Evolutionary conservation across 2,797 vertebrate species (phyloP).

Genomic region (Micropoecilia bifurca): DNA sequence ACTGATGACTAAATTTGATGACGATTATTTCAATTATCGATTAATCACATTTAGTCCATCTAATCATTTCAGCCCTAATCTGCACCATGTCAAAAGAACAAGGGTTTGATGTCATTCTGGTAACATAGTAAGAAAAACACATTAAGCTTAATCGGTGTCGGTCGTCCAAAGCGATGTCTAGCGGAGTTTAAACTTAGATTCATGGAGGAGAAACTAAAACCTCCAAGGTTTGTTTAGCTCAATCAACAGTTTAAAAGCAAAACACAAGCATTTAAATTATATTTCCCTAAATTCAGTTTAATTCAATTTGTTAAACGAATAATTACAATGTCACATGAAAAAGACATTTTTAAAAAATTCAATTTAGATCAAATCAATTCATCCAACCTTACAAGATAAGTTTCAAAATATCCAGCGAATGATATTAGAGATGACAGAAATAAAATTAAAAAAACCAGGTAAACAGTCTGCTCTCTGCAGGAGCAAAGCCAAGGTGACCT

Average conservation of each 20-base stretch:
- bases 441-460: conserved; percentile 27
- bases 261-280: background rate
- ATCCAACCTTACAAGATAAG: background rate
- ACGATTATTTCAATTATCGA: too few relatives aligned
- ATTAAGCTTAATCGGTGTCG: conserved; percentile 59
- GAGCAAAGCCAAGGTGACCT: conserved; percentile 74
- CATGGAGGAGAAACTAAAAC: conserved; percentile 27
- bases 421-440: conserved; percentile 46
- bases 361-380: background rate
- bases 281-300: background rate
- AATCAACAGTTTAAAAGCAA: background rate
- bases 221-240: background rate
- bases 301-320: background rate
- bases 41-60: too few relatives aligned
- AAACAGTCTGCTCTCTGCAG: conserved; percentile 38
- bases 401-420: conserved; percentile 5
- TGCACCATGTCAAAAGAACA: conserved; percentile 69
- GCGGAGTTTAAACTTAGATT: conserved; percentile 77
- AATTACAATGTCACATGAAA: background rate
- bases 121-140: conserved; percentile 63
- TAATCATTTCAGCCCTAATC: conserved; percentile 12
- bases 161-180: conserved; percentile 70
- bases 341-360: background rate
- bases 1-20: too few relatives aligned
- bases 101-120: conserved; percentile 60